A percentile compares a stretch with the other conserved stretches of the same genome.
These are phyloP conservation scores for Sander vitreus DNA, from an alignment of 2,113 vertebrate species.

Conservation along the genomic window DNA sequence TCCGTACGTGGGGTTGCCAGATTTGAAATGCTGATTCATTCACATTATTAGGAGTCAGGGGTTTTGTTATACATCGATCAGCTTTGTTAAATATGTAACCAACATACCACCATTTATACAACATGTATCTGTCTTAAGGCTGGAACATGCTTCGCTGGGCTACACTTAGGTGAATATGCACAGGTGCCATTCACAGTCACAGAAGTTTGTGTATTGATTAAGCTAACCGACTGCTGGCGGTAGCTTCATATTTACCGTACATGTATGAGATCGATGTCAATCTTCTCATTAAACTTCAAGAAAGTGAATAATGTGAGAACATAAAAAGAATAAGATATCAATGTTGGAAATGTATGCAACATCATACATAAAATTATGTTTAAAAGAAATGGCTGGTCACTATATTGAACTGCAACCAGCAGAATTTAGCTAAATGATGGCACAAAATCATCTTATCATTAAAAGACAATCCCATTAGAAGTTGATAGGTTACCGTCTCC, in stretches of 20 bases:
- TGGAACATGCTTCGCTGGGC: background rate
- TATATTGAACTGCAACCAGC: background rate
- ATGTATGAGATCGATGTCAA: background rate
- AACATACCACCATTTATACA: background rate
- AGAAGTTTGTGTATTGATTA: background rate
- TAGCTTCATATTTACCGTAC: too few relatives aligned
- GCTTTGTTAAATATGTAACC: background rate
- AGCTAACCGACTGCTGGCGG: background rate
- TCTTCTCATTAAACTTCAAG: background rate
- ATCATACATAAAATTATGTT: background rate
- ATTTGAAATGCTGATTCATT: constrained; percentile 27
- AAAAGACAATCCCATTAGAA: background rate
- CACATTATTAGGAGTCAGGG: background rate
- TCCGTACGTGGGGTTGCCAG: background rate
- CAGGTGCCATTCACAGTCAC: background rate
- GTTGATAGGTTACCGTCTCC: background rate
- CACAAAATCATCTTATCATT: background rate
- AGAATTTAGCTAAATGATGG: background rate
- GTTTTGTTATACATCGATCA: background rate
- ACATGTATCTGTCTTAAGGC: background rate
- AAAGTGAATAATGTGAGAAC: background rate
- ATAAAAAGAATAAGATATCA: background rate
- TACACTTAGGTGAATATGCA: background rate
- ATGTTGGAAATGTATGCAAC: background rate
- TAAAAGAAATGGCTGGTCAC: background rate